phyloP scores from a whole-genome alignment of 2,113 vertebrate genomes.

The Ceuthmochares aereus region DNA sequence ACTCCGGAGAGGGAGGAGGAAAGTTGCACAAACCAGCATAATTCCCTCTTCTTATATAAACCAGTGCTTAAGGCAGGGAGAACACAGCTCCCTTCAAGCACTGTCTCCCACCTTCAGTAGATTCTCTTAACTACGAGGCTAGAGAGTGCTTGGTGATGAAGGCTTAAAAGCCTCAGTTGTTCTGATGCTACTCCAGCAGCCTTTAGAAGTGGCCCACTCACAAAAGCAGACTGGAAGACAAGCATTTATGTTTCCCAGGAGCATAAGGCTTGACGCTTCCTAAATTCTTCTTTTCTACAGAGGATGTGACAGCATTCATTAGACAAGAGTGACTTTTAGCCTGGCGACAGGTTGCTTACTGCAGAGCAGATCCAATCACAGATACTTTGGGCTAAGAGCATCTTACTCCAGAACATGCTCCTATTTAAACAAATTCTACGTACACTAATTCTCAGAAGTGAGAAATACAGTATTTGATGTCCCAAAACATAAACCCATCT shows the following conservation, averaged over 20 bases:
- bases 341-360: background rate
- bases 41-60: background rate
- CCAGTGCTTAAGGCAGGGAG: accelerated
- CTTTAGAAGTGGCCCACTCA: background rate
- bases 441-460: background rate
- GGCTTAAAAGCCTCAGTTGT: background rate
- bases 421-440: background rate
- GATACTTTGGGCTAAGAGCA: background rate
- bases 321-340: background rate
- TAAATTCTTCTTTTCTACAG: background rate
- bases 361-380: background rate
- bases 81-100: background rate
- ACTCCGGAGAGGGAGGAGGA: background rate
- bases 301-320: background rate
- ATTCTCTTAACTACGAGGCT: background rate
- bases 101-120: background rate
- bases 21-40: background rate
- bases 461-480: background rate
- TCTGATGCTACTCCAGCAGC: background rate
- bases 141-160: accelerated
- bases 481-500: background rate
- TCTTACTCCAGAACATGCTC: background rate
- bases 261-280: background rate
- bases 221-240: background rate
- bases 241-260: background rate